A percentile compares a stretch with the other conserved stretches of the same genome.
Conservation (phyloP, 2,113 vertebrate species). For the Octodon degus region DNA sequence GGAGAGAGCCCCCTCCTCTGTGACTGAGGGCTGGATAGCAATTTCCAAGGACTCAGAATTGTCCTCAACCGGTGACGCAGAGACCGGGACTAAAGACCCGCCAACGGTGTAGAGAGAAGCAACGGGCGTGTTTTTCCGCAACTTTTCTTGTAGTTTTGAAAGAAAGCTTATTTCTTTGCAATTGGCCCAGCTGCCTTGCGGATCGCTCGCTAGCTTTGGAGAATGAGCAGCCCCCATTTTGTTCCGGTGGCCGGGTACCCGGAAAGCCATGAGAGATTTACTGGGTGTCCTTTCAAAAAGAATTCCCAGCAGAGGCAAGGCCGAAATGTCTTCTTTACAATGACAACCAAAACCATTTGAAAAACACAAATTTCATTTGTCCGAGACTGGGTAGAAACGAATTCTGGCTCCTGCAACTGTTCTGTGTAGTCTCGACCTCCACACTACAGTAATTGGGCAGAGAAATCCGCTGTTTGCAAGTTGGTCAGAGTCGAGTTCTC, state of each 20-base stretch:
- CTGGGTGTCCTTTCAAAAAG: constrained; percentile 82
- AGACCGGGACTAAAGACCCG: background rate
- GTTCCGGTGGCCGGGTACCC: constrained; percentile 64
- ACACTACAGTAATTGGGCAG: constrained; percentile 14
- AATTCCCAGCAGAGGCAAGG: constrained; percentile 80
- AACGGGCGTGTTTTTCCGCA: background rate
- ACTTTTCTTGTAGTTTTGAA: constrained; percentile 57
- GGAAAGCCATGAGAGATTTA: constrained; percentile 81
- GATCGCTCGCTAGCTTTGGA: background rate
- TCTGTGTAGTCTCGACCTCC: background rate
- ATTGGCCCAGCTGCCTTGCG: background rate
- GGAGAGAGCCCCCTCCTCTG: background rate
- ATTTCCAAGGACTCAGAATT: constrained; percentile 11
- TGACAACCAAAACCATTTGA: constrained; percentile 71
- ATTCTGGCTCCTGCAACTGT: constrained; percentile 1
- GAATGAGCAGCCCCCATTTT: constrained; percentile 74
- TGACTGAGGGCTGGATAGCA: background rate
- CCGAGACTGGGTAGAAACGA: constrained; percentile 73
- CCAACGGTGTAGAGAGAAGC: background rate
- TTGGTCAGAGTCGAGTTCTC: constrained; percentile 62
- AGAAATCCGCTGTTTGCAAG: constrained; percentile 57
- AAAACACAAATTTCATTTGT: constrained; percentile 56
- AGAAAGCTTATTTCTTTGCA: constrained; percentile 52
- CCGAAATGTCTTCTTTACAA: constrained; percentile 75
- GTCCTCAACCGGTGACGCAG: background rate